Evolutionary conservation across 2,888 invertebrate genomes (phyloP), one percentile per base, ranked within the genome.

Genomic region (Tipula helvola): DNA sequence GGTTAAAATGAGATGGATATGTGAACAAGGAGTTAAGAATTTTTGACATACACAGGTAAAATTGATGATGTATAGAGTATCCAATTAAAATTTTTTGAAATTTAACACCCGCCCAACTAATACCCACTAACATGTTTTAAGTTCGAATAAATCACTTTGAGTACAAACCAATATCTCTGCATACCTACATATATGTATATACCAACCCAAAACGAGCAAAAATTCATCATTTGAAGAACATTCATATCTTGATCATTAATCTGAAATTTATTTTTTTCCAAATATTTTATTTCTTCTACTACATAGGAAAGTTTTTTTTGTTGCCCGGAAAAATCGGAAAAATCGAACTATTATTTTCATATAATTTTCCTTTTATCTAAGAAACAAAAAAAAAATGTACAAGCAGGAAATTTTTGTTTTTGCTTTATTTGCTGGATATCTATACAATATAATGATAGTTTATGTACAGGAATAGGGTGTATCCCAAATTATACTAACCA

Each of bases 381-480:
- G n/a, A 52, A 10, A 52, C 18, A 71, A 71, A 71, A 71, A 71
- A 52, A 16, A 71, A 18, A 16, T 44, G n/a, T 52, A n/a, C 10
- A 52, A 52, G 52, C 10, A 8, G 71, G 28, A 28, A 28, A 28
- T 71, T 71, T 71, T 71, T 1, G 71, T 71, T 5, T 39, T 39
- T 28, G 28, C 28, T 28, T 39, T 39, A 7, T 39, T 39, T 28
- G 71, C 71, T 28, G 5, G 28, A 71, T 10, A 28, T 5, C 8
- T 28, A 28, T 16, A 71, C 10, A 71, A 28, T 16, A 57, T 71
- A 71, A 71, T 71, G 71, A 71, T 71, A 71, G 71, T 71, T 71
- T 71, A 71, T 71, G 71, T 71, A 71, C 71, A 71, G 71, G 71
- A 71, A 71, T 71, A 71, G 71, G 71, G 71, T 71, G 71, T 71